phyloP scores from a whole-genome alignment of 2,888 invertebrate species.

The Campaea margaritaria region DNA sequence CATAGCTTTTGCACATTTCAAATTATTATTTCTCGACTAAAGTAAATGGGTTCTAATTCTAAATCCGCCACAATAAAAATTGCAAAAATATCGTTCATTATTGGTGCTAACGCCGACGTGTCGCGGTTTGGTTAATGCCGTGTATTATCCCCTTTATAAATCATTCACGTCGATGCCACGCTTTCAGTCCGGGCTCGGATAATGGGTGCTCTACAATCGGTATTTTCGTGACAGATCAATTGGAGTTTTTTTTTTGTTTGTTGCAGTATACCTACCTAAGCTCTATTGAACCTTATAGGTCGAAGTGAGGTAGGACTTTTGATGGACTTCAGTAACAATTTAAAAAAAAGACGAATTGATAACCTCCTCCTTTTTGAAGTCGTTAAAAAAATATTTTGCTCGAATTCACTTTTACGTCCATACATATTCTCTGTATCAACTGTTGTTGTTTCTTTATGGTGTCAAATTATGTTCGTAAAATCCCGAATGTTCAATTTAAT shows the following conservation, averaged over 20 bases:
- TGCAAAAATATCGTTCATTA: conserved; percentile 21
- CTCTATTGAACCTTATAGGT: too few relatives aligned
- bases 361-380: too few relatives aligned
- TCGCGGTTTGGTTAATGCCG: conserved; percentile 73
- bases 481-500: too few relatives aligned
- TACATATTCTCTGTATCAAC: too few relatives aligned
- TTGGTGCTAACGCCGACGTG: conserved; percentile 63
- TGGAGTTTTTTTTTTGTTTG: conserved; percentile 9
- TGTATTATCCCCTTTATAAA: conserved; percentile 75
- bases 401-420: too few relatives aligned
- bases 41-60: neutral
- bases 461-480: too few relatives aligned
- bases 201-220: conserved; percentile 26
- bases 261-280: too few relatives aligned
- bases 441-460: too few relatives aligned
- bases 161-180: conserved; percentile 74
- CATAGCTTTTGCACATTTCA: neutral
- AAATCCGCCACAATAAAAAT: conserved; percentile 12
- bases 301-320: too few relatives aligned
- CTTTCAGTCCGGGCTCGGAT: conserved; percentile 43
- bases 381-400: too few relatives aligned
- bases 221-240: conserved; percentile 27
- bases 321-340: too few relatives aligned
- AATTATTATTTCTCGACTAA: neutral
- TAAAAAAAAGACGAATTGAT: too few relatives aligned